Conservation (phyloP, 2,888 invertebrate species). For the Aspidiotus rigidus region DNA sequence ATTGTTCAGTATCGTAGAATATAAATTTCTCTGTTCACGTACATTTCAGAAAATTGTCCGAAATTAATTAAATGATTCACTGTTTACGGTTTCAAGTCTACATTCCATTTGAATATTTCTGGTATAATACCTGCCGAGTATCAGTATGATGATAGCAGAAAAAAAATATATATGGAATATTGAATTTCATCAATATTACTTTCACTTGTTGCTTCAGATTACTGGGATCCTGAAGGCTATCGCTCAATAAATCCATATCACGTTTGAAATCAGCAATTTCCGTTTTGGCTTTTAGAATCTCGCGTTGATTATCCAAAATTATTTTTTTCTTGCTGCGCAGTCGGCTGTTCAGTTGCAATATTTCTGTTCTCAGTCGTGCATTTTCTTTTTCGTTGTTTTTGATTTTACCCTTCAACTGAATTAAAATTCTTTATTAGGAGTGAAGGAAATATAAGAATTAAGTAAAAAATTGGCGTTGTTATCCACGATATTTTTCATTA, state of each 20-base stretch:
- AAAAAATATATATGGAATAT: not conserved
- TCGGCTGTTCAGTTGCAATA: slow-evolving; percentile 27
- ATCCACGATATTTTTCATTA: no score
- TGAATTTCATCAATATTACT: not conserved
- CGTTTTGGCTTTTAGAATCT: slow-evolving; percentile 10
- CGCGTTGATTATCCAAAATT: slow-evolving; percentile 20
- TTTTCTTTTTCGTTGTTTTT: slow-evolving; percentile 31
- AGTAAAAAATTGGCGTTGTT: no score
- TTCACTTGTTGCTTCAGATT: not conserved
- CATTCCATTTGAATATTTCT: not conserved
- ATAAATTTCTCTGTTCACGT: no score
- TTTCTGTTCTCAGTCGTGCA: slow-evolving; percentile 17
- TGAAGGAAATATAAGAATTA: no score
- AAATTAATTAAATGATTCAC: not conserved
- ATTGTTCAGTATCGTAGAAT: no score
- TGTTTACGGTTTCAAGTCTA: not conserved
- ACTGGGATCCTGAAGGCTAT: slow-evolving; percentile 30
- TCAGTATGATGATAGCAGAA: not conserved
- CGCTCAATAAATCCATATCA: slow-evolving; percentile 26
- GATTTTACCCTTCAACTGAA: slow-evolving; percentile 17
- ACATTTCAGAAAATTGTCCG: no score
- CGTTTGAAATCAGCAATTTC: slow-evolving; percentile 23
- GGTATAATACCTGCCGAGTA: not conserved
- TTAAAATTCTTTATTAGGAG: not conserved
- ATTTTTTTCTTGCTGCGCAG: slow-evolving; percentile 27